Base-by-base conservation (phyloP, 1,140 invertebrate genomes). In the Lethocerus indicus region DNA sequence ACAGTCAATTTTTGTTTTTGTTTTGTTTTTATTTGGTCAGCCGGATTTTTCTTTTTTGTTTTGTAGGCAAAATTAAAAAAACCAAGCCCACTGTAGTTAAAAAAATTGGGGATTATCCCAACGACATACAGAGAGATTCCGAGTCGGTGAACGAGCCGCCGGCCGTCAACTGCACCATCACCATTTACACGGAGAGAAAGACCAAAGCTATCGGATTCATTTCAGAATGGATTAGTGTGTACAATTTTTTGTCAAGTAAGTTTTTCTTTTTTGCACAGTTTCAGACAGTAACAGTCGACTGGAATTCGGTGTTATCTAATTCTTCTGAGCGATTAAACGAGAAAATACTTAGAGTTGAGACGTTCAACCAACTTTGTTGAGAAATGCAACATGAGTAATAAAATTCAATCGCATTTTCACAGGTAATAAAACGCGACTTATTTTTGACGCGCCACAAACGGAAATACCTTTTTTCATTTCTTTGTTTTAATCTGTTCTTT, bases 201-300 rank as follows among this genome's bases (percentile, higher is more conserved):
- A 64, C 64, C 45, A 59, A 64, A 42, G 64, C 73, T 52, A 67
- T 76, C 55, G 75, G 74, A 49, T 75, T 78, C 60, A 62, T 79
- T 51, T 73, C 72, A 35, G 74, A 79, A 52, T 78, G 76, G 75
- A 76, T 79, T 62, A 69, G 67, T 58, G 72, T 74, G 25, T 74
- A 69, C 59, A 61, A 64, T 47, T 78, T 73, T 59, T 64, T 78
- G 49, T 63, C 67, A 61, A 67, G 75, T 78, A 67, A 72, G 71
- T 70, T 6, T 21, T 16, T 23, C 21, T 23, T 16, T 20, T 5
- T 43, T 24, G 13, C 37, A 7, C n/a, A 39, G 6, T 20, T 18
- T 18, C 37, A 39, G 6, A 39, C 6, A 39, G n/a, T 39, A 39
- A 18, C 21, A n/a, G n/a, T n/a, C n/a, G n/a, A n/a, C n/a, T n/a